These are phyloP conservation scores for pig (Sus scrofa) DNA, from an alignment of 2,113 vertebrate genomes.

Conservation along the genomic window T2T-Sscrofa CM000828.6:60222001-60222500, in stretches of 20 bases:
- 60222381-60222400: background rate
- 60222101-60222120: conserved; percentile 66
- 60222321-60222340: conserved; percentile 27
- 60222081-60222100: conserved; percentile 41
- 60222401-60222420: background rate
- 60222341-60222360: background rate
- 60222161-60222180: conserved; percentile 54
- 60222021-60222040: background rate
- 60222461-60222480: background rate
- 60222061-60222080: background rate
- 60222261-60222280: conserved; percentile 30
- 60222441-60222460: background rate
- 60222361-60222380: too few relatives aligned
- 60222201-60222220: conserved; percentile 45
- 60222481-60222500: conserved; percentile 4
- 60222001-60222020: background rate
- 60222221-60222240: conserved; percentile 63
- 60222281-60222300: conserved; percentile 72
- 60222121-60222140: conserved; percentile 62
- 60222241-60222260: conserved; percentile 54
- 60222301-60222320: conserved; percentile 54
- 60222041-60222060: background rate
- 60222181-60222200: conserved; percentile 25
- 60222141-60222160: conserved; percentile 58
- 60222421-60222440: conserved; percentile 47